Evolutionary conservation across 2,888 invertebrate species (phyloP).

Genomic region (Acanthosoma haemorrhoidale): DNA sequence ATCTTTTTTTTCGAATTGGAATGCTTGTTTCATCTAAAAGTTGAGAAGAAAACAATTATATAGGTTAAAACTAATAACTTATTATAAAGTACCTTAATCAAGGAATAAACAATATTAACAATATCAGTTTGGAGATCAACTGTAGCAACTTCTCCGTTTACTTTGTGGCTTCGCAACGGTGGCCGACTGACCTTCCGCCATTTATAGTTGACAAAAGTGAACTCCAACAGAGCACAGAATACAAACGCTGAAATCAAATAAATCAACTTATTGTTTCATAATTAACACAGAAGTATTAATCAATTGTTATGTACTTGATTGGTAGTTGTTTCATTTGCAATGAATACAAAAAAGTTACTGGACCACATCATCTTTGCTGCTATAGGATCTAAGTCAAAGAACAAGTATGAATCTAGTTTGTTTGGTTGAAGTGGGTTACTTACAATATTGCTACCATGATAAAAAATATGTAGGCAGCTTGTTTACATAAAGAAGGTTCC

Average conservation of each 20-base stretch:
- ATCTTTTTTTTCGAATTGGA: conserved; percentile 34
- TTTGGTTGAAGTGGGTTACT: too few relatives aligned
- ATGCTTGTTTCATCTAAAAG: conserved; percentile 22
- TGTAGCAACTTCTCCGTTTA: conserved; percentile 35
- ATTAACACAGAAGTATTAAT: too few relatives aligned
- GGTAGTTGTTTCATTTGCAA: too few relatives aligned
- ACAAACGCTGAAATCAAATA: conserved; percentile 46
- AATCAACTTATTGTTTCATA: background rate
- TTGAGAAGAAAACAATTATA: background rate
- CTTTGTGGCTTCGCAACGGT: conserved; percentile 28
- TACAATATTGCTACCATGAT: too few relatives aligned
- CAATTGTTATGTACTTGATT: too few relatives aligned
- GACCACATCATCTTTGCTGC: too few relatives aligned
- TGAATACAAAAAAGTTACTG: too few relatives aligned
- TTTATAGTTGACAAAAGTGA: conserved; percentile 50
- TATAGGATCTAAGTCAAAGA: too few relatives aligned
- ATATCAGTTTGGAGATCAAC: conserved; percentile 33
- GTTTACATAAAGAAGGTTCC: too few relatives aligned
- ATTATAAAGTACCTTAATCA: background rate
- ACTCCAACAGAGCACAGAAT: conserved; percentile 49
- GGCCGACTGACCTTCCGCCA: conserved; percentile 45
- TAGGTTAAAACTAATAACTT: background rate
- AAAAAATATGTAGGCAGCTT: too few relatives aligned
- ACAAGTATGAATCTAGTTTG: too few relatives aligned
- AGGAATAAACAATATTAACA: conserved; percentile 11